phyloP scores from a whole-genome alignment of 1,140 invertebrate genomes.

The Rhagoletis pomonella region DNA sequence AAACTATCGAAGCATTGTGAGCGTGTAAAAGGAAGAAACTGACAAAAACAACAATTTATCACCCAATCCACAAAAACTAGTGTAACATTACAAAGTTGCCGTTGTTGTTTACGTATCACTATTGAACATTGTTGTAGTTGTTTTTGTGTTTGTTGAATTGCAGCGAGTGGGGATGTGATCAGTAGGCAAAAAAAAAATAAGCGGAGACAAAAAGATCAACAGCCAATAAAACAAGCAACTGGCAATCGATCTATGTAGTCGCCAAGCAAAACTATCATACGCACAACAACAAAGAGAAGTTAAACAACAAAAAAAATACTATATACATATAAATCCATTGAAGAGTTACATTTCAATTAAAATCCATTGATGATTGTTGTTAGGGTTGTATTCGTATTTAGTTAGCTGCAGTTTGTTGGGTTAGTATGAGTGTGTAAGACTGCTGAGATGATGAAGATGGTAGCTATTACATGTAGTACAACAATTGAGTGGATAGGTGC shows the following conservation, averaged over 20 bases:
- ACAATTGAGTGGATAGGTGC: too few relatives aligned
- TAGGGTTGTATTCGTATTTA: too few relatives aligned
- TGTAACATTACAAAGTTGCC: neutral
- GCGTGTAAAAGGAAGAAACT: neutral
- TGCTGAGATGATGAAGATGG: too few relatives aligned
- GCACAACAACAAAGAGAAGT: neutral
- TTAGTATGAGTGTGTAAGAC: too few relatives aligned
- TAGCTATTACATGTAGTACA: too few relatives aligned
- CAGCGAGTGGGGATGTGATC: neutral
- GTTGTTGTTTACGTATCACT: neutral
- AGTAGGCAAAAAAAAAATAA: neutral
- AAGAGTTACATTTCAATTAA: constrained; percentile 3
- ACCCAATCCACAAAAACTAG: neutral
- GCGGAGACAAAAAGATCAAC: neutral
- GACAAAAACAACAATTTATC: neutral
- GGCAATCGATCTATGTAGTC: too few relatives aligned
- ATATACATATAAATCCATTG: neutral
- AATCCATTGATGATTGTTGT: neutral
- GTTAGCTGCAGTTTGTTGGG: too few relatives aligned
- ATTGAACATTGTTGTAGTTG: neutral
- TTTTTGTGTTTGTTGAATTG: neutral
- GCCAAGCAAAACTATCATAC: neutral
- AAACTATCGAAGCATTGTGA: neutral
- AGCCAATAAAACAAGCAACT: too few relatives aligned
- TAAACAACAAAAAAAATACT: neutral